Conservation (phyloP, 2,888 invertebrate species). For the Tiliacea citrago region DNA sequence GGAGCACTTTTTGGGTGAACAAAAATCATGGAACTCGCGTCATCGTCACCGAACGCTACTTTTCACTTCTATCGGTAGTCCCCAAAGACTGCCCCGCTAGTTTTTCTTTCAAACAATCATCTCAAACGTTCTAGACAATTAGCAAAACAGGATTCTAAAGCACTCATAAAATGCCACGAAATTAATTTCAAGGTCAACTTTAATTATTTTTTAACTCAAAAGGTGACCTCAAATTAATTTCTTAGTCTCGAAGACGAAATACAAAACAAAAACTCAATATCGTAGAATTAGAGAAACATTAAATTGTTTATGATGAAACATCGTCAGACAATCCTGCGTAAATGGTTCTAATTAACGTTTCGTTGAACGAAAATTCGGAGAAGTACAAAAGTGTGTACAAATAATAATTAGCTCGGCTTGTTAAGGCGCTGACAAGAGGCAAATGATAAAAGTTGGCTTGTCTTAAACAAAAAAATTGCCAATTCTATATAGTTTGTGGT, state of each 20-base stretch:
- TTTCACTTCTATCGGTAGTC: too few relatives aligned
- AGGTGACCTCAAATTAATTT: slow-evolving; percentile 6
- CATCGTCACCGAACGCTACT: too few relatives aligned
- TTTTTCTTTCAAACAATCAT: background rate
- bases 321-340: slow-evolving; percentile 18
- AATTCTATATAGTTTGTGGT: too few relatives aligned
- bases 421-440: too few relatives aligned
- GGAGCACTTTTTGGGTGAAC: too few relatives aligned
- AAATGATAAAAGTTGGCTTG: too few relatives aligned
- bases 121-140: too few relatives aligned
- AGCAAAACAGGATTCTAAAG: background rate
- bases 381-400: slow-evolving; percentile 30
- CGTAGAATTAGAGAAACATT: slow-evolving; percentile 3
- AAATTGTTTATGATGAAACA: slow-evolving; percentile 35
- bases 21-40: too few relatives aligned
- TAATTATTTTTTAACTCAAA: background rate
- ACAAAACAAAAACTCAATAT: background rate
- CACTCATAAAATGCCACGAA: background rate
- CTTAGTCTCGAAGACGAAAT: slow-evolving; percentile 7
- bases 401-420: slow-evolving; percentile 64
- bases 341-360: slow-evolving; percentile 63
- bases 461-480: too few relatives aligned
- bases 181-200: background rate
- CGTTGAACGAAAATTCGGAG: slow-evolving; percentile 42
- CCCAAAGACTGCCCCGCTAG: too few relatives aligned